These are phyloP conservation scores for Sarcophaga carnaria DNA, from an alignment of 2,888 invertebrate species.

Conservation along the genomic window DNA sequence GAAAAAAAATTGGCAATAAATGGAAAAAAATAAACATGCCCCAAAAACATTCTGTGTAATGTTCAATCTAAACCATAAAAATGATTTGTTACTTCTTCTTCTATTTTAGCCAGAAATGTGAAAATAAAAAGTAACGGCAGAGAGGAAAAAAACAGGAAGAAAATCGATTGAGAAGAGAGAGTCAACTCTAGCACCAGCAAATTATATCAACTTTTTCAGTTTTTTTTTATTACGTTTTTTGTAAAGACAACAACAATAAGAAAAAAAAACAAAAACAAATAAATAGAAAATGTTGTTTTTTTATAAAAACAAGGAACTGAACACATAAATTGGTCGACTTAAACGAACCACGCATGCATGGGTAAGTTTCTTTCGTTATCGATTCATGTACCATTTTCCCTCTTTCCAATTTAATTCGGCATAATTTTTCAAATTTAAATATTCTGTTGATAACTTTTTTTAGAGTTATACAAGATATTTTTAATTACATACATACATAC, in stretches of 20 bases:
- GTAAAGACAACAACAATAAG: no score
- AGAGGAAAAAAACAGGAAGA: background rate
- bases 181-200: slow-evolving; percentile 42
- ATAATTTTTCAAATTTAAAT: no score
- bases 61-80: slow-evolving; percentile 47
- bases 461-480: no score
- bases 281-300: slow-evolving; percentile 4
- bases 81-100: slow-evolving; percentile 46
- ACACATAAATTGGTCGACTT: background rate
- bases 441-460: no score
- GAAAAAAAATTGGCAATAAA: slow-evolving; percentile 14
- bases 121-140: slow-evolving; percentile 11
- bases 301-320: slow-evolving; percentile 46
- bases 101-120: slow-evolving; percentile 8
- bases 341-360: background rate
- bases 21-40: slow-evolving; percentile 40
- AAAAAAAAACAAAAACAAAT: no score
- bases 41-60: slow-evolving; percentile 42
- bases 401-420: no score
- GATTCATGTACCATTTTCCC: no score
- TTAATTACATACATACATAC: no score
- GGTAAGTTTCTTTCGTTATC: no score
- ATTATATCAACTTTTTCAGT: slow-evolving; percentile 33
- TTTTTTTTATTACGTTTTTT: no score
- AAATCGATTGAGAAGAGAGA: slow-evolving; percentile 23